These are phyloP conservation scores for Macrosiphum euphorbiae DNA, from an alignment of 2,888 invertebrate genomes.

Conservation along the genomic window DNA sequence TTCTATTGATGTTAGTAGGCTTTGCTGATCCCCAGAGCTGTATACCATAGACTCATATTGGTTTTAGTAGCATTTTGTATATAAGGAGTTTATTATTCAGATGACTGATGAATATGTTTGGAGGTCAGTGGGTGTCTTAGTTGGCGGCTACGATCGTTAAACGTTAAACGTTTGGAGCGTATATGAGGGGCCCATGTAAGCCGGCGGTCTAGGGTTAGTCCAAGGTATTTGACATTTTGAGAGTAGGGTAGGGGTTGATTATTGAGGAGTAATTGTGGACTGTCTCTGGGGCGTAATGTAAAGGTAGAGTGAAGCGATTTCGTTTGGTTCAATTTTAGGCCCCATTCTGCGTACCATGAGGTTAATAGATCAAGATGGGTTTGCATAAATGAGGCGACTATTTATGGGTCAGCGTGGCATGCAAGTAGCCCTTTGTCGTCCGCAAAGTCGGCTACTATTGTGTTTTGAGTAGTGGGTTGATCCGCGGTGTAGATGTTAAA, in stretches of 20 bases:
- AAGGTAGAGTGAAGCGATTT: slow-evolving; percentile 11
- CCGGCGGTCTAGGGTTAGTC: too few species aligned
- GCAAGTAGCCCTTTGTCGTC: background rate
- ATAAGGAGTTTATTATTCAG: too few species aligned
- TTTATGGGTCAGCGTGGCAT: background rate
- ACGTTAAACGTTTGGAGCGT: too few species aligned
- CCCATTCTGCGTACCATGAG: background rate
- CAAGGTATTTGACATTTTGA: too few species aligned
- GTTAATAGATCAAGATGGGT: background rate
- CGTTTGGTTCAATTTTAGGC: background rate
- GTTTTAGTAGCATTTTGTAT: too few species aligned
- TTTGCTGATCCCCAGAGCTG: too few species aligned
- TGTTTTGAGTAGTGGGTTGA: background rate
- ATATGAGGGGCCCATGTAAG: too few species aligned
- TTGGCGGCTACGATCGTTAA: background rate
- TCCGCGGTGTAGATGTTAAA: slow-evolving; percentile 11
- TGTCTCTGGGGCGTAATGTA: background rate
- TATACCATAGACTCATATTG: too few species aligned
- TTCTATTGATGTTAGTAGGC: too few species aligned
- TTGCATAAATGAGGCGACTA: background rate
- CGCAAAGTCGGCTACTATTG: background rate
- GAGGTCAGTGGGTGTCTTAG: too few species aligned
- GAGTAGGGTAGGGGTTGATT: too few species aligned
- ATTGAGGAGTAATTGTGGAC: background rate
- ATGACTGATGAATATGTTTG: too few species aligned